phyloP scores from a whole-genome alignment of 2,888 invertebrate species.

The Abscondita cerata region DNA sequence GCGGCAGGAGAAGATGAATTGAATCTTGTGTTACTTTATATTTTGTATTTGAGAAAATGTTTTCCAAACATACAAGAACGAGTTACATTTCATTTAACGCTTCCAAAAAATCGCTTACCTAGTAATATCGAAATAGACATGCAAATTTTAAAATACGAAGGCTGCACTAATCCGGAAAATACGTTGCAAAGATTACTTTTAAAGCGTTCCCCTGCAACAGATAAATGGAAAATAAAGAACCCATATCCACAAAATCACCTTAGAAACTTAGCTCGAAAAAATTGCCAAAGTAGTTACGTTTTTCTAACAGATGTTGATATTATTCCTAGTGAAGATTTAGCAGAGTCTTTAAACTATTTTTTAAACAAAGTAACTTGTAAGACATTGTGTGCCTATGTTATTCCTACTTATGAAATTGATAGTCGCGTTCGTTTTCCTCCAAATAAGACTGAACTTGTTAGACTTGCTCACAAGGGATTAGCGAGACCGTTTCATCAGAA shows the following conservation, averaged over 20 bases:
- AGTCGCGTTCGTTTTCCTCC: conserved; percentile 78
- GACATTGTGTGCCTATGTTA: conserved; percentile 81
- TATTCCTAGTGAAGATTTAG: conserved; percentile 78
- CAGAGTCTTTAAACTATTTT: conserved; percentile 74
- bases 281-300: conserved; percentile 80
- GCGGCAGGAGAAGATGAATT: conserved; percentile 81
- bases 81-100: conserved; percentile 77
- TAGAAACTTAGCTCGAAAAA: conserved; percentile 84
- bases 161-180: conserved; percentile 75
- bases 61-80: conserved; percentile 75
- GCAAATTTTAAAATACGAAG: conserved; percentile 55
- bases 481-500: conserved; percentile 91
- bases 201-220: conserved; percentile 67
- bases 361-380: conserved; percentile 63
- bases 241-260: conserved; percentile 91
- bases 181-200: conserved; percentile 67
- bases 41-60: conserved; percentile 78
- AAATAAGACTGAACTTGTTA: conserved; percentile 80
- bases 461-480: conserved; percentile 78
- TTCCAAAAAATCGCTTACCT: conserved; percentile 66
- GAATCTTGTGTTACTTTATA: conserved; percentile 73
- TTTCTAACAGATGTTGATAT: conserved; percentile 90
- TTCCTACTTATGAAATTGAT: conserved; percentile 90
- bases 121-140: conserved; percentile 49
- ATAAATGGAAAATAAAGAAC: conserved; percentile 76